These are phyloP conservation scores for Crotalus viridis DNA, from an alignment of 2,113 vertebrate genomes.

Conservation along the genomic window DNA sequence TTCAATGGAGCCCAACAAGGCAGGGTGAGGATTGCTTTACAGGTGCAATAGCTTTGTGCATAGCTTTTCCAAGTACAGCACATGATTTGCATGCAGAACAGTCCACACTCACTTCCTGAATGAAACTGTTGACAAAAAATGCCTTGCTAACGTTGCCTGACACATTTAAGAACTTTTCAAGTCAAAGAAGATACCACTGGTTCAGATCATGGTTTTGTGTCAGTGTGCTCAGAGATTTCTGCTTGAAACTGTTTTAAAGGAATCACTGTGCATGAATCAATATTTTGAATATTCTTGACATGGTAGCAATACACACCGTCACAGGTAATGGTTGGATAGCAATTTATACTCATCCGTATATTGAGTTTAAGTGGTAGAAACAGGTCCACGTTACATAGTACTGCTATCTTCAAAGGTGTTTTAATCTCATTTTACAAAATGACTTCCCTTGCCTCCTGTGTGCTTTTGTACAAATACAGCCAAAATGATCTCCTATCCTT, in stretches of 20 bases:
- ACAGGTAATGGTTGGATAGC: background rate
- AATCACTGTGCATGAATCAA: background rate
- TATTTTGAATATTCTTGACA: background rate
- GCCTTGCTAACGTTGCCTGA: background rate
- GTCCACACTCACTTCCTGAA: background rate
- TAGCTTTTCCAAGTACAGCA: background rate
- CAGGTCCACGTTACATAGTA: background rate
- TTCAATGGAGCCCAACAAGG: background rate
- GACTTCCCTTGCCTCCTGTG: background rate
- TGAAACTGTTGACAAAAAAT: background rate
- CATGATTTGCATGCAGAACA: background rate
- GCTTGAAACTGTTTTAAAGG: background rate
- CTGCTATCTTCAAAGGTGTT: background rate
- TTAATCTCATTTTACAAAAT: background rate
- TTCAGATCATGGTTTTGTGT: background rate
- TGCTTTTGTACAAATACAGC: background rate
- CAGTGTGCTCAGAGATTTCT: background rate
- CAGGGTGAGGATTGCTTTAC: background rate
- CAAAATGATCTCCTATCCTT: background rate
- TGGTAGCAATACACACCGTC: background rate
- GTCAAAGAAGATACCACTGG: background rate
- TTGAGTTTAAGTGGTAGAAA: background rate
- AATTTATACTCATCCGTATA: background rate
- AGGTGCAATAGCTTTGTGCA: no score
- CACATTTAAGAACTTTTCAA: background rate